phyloP scores from a whole-genome alignment of 2,797 vertebrate species.

The Mionectes olivaceus region DNA sequence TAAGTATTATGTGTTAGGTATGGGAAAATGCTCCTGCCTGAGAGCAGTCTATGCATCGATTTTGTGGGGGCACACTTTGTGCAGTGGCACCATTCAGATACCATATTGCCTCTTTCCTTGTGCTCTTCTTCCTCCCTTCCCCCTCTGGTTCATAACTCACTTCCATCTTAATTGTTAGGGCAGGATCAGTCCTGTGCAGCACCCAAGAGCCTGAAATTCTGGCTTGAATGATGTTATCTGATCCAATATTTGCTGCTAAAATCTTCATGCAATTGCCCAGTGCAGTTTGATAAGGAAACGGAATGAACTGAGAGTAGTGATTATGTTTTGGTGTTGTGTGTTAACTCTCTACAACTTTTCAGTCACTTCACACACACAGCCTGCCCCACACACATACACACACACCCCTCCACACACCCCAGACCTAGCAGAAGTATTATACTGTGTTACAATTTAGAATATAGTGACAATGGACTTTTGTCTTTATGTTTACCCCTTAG shows the following conservation, averaged over 20 bases:
- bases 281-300: not conserved
- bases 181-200: not conserved
- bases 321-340: not conserved
- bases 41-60: fast-evolving
- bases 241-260: not conserved
- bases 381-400: no score
- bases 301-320: not conserved
- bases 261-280: not conserved
- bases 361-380: not conserved
- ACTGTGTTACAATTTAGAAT: not conserved
- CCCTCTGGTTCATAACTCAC: not conserved
- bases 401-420: not conserved
- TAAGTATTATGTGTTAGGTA: not conserved
- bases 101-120: not conserved
- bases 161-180: not conserved
- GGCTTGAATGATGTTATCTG: not conserved
- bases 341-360: not conserved
- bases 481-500: not conserved
- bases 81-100: not conserved
- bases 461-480: not conserved
- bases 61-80: not conserved
- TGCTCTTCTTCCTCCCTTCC: not conserved
- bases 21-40: not conserved
- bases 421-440: not conserved
- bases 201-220: not conserved